Conservation (phyloP, 1,140 invertebrate genomes). For the Tetraneura akinire region DNA sequence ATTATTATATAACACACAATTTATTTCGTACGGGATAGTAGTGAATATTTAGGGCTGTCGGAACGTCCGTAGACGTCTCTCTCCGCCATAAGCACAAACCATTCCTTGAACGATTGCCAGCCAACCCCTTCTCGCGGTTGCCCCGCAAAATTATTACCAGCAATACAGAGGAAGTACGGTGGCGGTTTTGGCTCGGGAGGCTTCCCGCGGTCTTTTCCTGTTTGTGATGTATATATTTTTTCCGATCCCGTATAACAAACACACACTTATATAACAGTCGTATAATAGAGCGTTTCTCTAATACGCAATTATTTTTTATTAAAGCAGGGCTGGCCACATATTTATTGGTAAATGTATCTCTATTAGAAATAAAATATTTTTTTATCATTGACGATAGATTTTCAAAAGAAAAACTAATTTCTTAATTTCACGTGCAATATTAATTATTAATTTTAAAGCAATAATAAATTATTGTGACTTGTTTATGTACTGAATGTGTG, state of each 20-base stretch:
- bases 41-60: constrained; percentile 29
- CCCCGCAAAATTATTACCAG: not conserved
- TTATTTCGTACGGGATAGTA: not conserved
- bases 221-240: constrained; percentile 43
- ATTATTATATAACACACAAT: not conserved
- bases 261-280: constrained; percentile 14
- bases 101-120: constrained; percentile 48
- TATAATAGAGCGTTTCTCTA: not conserved
- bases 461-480: too few species aligned
- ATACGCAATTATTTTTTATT: not conserved
- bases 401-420: too few species aligned
- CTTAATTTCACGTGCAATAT: too few species aligned
- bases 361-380: too few species aligned
- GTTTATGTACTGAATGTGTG: too few species aligned
- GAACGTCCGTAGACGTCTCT: not conserved
- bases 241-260: constrained; percentile 1
- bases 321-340: too few species aligned
- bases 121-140: not conserved
- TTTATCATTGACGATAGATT: too few species aligned
- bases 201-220: constrained; percentile 6
- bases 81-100: constrained; percentile 27
- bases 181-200: constrained; percentile 24
- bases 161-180: not conserved
- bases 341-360: too few species aligned
- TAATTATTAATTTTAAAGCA: too few species aligned